Percentiles rank a stretch among this genome's conserved stretches.
phyloP scores from a whole-genome alignment of 2,113 vertebrate species.

The Tympanuchus pallidicinctus region DNA sequence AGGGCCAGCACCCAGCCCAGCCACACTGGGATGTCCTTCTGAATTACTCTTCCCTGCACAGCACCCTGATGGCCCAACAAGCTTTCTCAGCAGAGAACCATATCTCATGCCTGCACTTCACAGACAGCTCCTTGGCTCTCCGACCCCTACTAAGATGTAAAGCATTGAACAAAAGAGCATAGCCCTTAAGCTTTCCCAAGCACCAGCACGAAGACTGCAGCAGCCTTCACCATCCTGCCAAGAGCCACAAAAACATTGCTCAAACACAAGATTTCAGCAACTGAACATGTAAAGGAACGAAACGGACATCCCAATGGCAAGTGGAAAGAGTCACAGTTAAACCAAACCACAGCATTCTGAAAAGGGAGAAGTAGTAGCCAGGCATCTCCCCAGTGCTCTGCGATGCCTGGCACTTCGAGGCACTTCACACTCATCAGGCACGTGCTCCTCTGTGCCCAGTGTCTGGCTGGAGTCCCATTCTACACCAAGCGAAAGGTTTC shows the following conservation, averaged over 20 bases:
- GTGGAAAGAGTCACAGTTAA: slow-evolving; percentile 70
- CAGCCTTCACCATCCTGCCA: not conserved
- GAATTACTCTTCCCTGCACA: not conserved
- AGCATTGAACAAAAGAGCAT: not conserved
- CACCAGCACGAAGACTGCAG: not conserved
- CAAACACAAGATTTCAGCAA: slow-evolving; percentile 68
- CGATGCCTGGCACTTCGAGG: not conserved
- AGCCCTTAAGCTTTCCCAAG: not conserved
- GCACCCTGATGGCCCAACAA: not conserved
- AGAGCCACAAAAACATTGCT: slow-evolving; percentile 32
- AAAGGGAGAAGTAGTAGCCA: slow-evolving; percentile 70
- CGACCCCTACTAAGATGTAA: not conserved
- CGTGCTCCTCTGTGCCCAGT: not conserved
- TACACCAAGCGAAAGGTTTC: not conserved
- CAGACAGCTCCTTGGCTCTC: not conserved
- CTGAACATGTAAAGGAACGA: slow-evolving; percentile 34
- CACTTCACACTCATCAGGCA: slow-evolving; percentile 17
- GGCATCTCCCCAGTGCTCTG: not conserved
- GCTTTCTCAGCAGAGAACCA: not conserved
- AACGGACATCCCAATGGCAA: slow-evolving; percentile 66
- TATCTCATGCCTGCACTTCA: not conserved
- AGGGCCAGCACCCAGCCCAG: not conserved
- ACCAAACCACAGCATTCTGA: slow-evolving; percentile 69
- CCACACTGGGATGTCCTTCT: fast-evolving
- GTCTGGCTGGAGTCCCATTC: not conserved